Evolutionary conservation across 1,140 invertebrate species (phyloP).

Genomic region (Neoseiulus cucumeris): DNA sequence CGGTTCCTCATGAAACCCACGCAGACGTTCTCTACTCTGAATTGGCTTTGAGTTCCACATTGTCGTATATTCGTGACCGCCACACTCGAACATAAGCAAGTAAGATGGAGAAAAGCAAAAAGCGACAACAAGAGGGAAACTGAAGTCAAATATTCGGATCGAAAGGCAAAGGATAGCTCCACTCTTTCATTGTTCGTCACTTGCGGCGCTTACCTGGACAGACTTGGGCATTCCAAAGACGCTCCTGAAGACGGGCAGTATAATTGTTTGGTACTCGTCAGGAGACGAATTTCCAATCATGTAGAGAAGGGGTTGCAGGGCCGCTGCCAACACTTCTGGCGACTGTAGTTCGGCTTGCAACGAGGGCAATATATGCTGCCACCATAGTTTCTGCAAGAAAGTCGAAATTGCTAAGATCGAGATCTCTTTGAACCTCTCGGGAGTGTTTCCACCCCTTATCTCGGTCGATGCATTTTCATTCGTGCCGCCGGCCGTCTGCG

Average conservation of each 20-base stretch:
- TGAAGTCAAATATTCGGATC: background rate
- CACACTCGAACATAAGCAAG: too few species aligned
- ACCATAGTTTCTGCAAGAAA: conserved; percentile 70
- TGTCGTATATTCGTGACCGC: too few species aligned
- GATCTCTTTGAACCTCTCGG: too few species aligned
- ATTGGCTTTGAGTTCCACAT: too few species aligned
- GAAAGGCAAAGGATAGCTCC: too few species aligned
- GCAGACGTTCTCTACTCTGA: too few species aligned
- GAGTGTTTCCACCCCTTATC: too few species aligned
- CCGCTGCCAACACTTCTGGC: conserved; percentile 64
- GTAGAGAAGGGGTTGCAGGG: conserved; percentile 64
- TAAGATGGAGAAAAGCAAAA: background rate
- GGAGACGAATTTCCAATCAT: conserved; percentile 59
- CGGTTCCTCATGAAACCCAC: too few species aligned
- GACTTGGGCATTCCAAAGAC: conserved; percentile 64
- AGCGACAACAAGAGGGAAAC: background rate
- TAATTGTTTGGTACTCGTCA: conserved; percentile 60
- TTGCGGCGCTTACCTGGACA: conserved; percentile 36
- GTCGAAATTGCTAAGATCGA: conserved; percentile 12
- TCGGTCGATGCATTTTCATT: too few species aligned
- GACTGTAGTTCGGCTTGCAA: conserved; percentile 61
- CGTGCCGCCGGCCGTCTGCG: too few species aligned
- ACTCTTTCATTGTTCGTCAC: too few species aligned
- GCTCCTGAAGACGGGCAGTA: conserved; percentile 55
- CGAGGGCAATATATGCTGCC: conserved; percentile 76